Evolutionary conservation across 2,888 invertebrate species (phyloP), one percentile per base, ranked within the genome.

Genomic region (Heliconius aoede): DNA sequence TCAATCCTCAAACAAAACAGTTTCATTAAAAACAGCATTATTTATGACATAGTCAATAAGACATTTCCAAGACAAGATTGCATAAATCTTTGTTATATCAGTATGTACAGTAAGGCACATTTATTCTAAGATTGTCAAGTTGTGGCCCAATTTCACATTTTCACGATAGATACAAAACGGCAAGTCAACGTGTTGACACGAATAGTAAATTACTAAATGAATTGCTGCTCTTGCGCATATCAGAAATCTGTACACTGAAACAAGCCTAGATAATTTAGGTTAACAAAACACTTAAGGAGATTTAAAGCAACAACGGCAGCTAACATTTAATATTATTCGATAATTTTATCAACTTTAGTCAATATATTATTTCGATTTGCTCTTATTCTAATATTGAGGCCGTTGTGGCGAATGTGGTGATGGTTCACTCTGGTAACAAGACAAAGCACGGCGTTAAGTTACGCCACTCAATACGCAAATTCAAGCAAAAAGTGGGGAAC

Each of bases 221-320:
- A 79, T 79, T 80, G 76, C 75, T 78, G 78, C 78, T 73, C 72
- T 71, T 73, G 72, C 72, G 69, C 77, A 60, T 80, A 79, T 80
- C 80, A 76, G 65, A 73, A 78, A 80, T 76, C 79, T 75, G 76
- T 71, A 76, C 77, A 69, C 68, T 15, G 73, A 65, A 58, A 72
- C 72, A 46, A 68, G 36, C 32, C 26, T 72, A 69, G 68, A 76
- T 78, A 72, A 76, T 73, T 78, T 30, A 76, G 73, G 69, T 69
- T 78, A 78, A 72, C 51, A 68, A 72, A 60, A 76, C 72, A 64
- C 73, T 78, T 76, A 76, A 62, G 76, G 40, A 32, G 36, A 68
- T 75, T 60, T 21, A 40, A 75, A 67, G 30, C 62, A 21, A 46
- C 30, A 26, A 21, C 51, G 21, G 21, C 21, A 62, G 36, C 46